A percentile compares a stretch with the other conserved stretches of the same genome.
Conservation (phyloP, 2,113 vertebrate species). For the Myocastor coypus region DNA sequence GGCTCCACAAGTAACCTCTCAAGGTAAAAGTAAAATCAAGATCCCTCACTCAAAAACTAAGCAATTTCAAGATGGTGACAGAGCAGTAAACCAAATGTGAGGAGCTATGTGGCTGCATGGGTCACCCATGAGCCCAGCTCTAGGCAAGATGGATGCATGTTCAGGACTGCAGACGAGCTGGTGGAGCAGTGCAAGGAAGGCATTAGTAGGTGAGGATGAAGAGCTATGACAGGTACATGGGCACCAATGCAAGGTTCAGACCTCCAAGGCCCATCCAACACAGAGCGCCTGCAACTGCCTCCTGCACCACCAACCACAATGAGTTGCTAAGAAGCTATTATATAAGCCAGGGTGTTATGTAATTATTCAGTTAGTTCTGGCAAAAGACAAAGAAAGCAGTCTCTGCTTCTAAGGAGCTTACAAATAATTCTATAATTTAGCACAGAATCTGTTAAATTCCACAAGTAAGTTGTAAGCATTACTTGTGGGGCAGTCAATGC, state of each 20-base stretch:
- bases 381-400: constrained; percentile 35
- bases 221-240: too few species aligned
- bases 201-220: background rate
- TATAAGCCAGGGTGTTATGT: background rate
- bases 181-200: background rate
- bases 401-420: constrained; percentile 47
- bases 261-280: background rate
- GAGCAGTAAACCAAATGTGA: background rate
- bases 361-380: background rate
- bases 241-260: background rate
- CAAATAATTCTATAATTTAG: constrained; percentile 38
- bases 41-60: background rate
- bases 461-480: constrained; percentile 8
- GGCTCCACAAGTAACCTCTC: background rate
- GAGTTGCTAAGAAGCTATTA: background rate
- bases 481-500: background rate
- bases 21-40: background rate
- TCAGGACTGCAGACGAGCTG: background rate
- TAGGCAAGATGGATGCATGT: background rate
- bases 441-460: background rate
- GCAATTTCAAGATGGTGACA: background rate
- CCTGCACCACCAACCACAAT: background rate
- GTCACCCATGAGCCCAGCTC: background rate
- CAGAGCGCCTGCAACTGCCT: background rate
- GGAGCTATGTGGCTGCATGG: background rate